phyloP scores from a whole-genome alignment of 2,888 invertebrate species.

The Leucophora obtusa region DNA sequence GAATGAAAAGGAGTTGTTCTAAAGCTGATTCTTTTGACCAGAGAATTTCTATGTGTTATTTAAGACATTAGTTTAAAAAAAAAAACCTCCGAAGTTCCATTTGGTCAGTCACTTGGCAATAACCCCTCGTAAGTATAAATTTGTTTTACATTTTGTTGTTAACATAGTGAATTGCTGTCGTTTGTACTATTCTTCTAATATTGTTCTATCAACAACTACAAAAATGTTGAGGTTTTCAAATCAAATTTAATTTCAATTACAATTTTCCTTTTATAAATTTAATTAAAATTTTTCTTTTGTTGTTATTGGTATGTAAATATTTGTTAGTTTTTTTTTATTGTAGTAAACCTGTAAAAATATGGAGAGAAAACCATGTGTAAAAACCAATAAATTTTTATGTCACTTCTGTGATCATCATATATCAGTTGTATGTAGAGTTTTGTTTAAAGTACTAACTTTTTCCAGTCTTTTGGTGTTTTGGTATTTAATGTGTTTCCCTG shows the following conservation, averaged over 20 bases:
- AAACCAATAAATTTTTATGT: slow-evolving; percentile 54
- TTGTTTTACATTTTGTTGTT: background rate
- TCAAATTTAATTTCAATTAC: slow-evolving; percentile 54
- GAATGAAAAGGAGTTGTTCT: too few relatives aligned
- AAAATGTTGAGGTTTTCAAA: slow-evolving; percentile 63
- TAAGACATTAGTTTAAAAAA: too few relatives aligned
- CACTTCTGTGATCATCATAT: slow-evolving; percentile 50
- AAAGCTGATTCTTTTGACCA: too few relatives aligned
- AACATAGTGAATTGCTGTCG: slow-evolving; percentile 37
- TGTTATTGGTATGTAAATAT: background rate
- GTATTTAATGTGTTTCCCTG: slow-evolving; percentile 4
- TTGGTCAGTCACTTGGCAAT: slow-evolving; percentile 16
- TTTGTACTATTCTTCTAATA: slow-evolving; percentile 38
- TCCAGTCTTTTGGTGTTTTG: background rate
- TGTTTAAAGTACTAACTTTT: slow-evolving; percentile 5
- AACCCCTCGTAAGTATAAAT: background rate
- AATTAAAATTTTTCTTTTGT: slow-evolving; percentile 48
- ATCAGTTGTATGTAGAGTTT: background rate
- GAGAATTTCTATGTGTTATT: too few relatives aligned
- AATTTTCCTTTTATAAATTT: slow-evolving; percentile 50
- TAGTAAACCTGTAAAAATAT: background rate
- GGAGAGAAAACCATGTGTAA: slow-evolving; percentile 9
- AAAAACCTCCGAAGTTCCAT: too few relatives aligned
- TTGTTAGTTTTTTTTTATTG: background rate
- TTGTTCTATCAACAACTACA: slow-evolving; percentile 23